Evolutionary conservation across 2,113 vertebrate genomes (phyloP), one percentile per base, ranked within the genome.

Genomic region (Oryzias curvinotus): DNA sequence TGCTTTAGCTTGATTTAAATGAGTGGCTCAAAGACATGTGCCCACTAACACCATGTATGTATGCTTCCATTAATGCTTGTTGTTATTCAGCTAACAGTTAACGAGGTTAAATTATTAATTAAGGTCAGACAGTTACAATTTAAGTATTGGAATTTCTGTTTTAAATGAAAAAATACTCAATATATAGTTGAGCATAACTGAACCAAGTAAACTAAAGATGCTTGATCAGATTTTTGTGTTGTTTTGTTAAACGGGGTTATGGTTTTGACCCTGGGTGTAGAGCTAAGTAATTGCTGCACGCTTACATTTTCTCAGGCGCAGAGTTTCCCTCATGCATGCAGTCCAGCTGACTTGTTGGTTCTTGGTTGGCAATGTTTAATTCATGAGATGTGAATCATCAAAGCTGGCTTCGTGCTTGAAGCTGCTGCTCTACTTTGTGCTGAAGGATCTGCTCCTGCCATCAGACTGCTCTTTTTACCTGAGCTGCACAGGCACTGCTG

Each of bases 351-450:
- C 83, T 81, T 57, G 53, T 80, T 61, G 62, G 51, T 64, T 68
- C 75, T 57, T 70, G 57, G 67, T 57, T 52, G 45, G 1, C 5
- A 7, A 70, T 83, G 72, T 82, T 85, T 82, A 81, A 86, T 88
- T 84, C 71, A 84, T 78, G 62, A 83, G 50, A 36, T 63, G 14
- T 75, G 81, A 83, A 77, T 82, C 81, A 81, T 83, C 84, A 80
- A 44, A 82, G 80, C 65, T 19, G 14, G 28, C 30, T 59, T 48
- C 65, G 2, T 55, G 62, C 65, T 62, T 26, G 42, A 63, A 62
- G 68, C 72, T 64, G 67, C 74, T 71, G 62, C 63, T 51, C 48
- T 16, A 19, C 52, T 73, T 49, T 60, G 59, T 47, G 28, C 64
- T 47, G 52, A 60, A 53, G 69, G 68, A 56, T 49, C 49, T 53